A percentile compares a stretch with the other conserved stretches of the same genome.
Evolutionary conservation across 2,888 invertebrate species (phyloP).

Genomic region (Cephonodes hylas): DNA sequence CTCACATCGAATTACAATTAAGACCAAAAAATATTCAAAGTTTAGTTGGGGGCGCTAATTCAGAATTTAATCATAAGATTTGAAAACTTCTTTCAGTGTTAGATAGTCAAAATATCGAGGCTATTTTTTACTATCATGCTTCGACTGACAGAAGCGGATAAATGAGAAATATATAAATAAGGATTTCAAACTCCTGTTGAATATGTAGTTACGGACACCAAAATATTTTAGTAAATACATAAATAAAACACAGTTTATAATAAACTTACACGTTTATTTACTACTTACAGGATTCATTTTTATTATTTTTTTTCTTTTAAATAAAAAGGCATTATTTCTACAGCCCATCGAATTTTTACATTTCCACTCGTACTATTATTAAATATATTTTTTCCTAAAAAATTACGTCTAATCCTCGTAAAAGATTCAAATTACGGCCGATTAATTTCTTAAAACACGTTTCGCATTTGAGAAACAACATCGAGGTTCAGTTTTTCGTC

Average conservation of each 20-base stretch:
- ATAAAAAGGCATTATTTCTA: conserved; percentile 59
- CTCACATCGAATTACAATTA: no score
- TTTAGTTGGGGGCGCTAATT: no score
- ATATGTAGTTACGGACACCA: no score
- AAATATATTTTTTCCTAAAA: conserved; percentile 41
- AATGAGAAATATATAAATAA: no score
- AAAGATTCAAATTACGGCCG: conserved; percentile 49
- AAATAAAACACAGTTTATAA: conserved; percentile 53
- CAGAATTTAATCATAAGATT: no score
- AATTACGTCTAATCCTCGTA: conserved; percentile 53
- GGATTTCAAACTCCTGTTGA: no score
- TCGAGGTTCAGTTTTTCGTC: background rate
- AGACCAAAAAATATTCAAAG: no score
- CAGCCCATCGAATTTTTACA: conserved; percentile 55
- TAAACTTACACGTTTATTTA: conserved; percentile 74
- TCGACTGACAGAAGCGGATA: no score
- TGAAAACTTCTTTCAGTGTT: no score
- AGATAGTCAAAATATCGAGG: no score
- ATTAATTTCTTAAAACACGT: conserved; percentile 22
- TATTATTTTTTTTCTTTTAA: conserved; percentile 36
- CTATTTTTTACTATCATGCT: no score
- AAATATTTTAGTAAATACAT: background rate
- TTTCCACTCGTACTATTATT: conserved; percentile 28
- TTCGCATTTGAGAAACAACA: background rate
- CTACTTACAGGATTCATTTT: conserved; percentile 70